A percentile compares a stretch with the other conserved stretches of the same genome.
phyloP scores from a whole-genome alignment of 2,113 vertebrate genomes.

The Puntigrus tetrazona region DNA sequence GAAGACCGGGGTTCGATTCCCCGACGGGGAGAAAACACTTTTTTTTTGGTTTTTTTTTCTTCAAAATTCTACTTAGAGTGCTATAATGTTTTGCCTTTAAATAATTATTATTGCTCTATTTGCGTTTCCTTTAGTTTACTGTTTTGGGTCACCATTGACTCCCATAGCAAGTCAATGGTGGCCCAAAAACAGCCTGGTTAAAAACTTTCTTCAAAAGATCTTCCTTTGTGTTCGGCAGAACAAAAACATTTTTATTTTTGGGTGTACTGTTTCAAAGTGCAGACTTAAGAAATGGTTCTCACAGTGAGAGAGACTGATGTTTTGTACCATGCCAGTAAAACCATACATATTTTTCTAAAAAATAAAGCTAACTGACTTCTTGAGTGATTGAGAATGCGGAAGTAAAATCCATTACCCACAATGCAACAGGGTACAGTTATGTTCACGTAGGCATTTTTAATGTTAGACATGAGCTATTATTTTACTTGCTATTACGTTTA shows the following conservation, averaged over 20 bases:
- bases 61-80: no score
- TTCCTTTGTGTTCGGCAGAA: no score
- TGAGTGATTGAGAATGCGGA: not conserved
- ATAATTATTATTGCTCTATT: not conserved
- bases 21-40: not conserved
- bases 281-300: not conserved
- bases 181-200: no score
- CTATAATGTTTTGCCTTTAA: not conserved
- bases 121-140: not conserved
- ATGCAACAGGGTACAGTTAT: not conserved
- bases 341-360: no score
- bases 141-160: no score
- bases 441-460: not conserved
- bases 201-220: no score
- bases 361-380: not conserved
- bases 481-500: not conserved
- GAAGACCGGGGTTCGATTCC: conserved; percentile 29
- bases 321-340: not conserved
- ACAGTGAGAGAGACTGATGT: no score
- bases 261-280: no score
- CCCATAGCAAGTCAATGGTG: no score
- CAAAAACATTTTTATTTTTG: no score
- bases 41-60: not conserved
- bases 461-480: not conserved
- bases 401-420: not conserved